Conservation (phyloP, 2,797 vertebrate genomes). For the Danio tinwini region DNA sequence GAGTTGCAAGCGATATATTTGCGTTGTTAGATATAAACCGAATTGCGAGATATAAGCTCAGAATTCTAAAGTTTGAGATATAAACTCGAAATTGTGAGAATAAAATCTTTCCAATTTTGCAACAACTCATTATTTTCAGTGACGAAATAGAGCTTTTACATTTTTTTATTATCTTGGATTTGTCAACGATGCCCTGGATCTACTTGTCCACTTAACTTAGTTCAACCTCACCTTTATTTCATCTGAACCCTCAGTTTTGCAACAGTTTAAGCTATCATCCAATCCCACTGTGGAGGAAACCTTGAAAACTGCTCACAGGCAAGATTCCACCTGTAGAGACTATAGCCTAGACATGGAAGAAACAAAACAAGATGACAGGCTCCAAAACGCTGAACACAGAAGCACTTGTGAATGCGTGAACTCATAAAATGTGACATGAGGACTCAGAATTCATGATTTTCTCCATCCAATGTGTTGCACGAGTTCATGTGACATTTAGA, state of each 20-base stretch:
- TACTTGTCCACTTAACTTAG: constrained; percentile 44
- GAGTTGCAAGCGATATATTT: too few species aligned
- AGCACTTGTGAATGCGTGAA: constrained; percentile 69
- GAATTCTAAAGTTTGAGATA: too few species aligned
- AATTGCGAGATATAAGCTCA: too few species aligned
- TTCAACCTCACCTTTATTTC: constrained; percentile 47
- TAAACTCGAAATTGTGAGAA: too few species aligned
- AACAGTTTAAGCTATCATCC: constrained; percentile 54
- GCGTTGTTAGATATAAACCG: too few species aligned
- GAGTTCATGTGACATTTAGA: constrained; percentile 77
- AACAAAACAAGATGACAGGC: constrained; percentile 69
- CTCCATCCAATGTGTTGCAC: constrained; percentile 68
- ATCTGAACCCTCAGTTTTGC: constrained; percentile 48
- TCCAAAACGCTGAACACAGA: constrained; percentile 45
- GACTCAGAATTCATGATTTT: constrained; percentile 78
- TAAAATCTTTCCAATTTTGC: too few species aligned
- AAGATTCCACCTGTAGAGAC: constrained; percentile 74
- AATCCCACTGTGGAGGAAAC: constrained; percentile 59
- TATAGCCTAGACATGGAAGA: not conserved
- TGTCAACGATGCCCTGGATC: constrained; percentile 18
- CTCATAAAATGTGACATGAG: constrained; percentile 78
- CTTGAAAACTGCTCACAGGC: constrained; percentile 67
- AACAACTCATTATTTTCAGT: not conserved
- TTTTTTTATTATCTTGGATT: constrained; percentile 4
- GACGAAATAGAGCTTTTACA: constrained; percentile 3